phyloP scores from a whole-genome alignment of 2,888 invertebrate genomes.

The Aromia moschata region DNA sequence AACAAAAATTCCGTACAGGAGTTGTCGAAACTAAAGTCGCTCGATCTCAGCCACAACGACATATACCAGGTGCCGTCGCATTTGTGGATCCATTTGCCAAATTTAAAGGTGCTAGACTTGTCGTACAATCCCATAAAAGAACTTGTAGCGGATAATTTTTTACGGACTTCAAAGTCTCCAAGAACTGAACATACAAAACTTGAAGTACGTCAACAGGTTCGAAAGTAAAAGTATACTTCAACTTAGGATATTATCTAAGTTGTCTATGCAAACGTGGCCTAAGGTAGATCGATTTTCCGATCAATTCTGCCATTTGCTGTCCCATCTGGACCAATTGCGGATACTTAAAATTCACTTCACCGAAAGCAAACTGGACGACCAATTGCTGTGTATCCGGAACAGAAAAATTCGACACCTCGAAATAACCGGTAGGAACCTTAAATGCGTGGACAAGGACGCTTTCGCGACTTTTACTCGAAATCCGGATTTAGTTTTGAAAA shows the following conservation, averaged over 20 bases:
- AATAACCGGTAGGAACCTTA: constrained; percentile 79
- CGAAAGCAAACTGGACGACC: constrained; percentile 77
- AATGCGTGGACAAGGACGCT: constrained; percentile 79
- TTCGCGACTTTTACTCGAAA: constrained; percentile 78
- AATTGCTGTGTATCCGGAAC: constrained; percentile 79
- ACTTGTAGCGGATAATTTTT: constrained; percentile 76
- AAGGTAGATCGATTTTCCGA: constrained; percentile 70
- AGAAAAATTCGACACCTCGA: constrained; percentile 83
- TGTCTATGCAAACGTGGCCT: constrained; percentile 79
- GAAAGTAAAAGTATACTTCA: constrained; percentile 80
- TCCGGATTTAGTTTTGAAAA: constrained; percentile 80
- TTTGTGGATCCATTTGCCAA: constrained; percentile 76
- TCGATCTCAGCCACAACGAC: constrained; percentile 82
- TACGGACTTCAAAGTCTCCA: constrained; percentile 76
- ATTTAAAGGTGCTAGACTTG: constrained; percentile 79
- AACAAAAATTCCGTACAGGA: constrained; percentile 77
- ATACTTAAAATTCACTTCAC: constrained; percentile 80
- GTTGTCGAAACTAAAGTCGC: constrained; percentile 74
- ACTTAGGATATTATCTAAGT: constrained; percentile 74
- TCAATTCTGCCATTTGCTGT: constrained; percentile 76
- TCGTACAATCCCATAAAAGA: constrained; percentile 84
- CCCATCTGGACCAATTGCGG: constrained; percentile 76
- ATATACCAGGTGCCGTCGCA: constrained; percentile 78
- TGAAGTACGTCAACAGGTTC: constrained; percentile 77
- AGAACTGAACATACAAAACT: constrained; percentile 77